These are phyloP conservation scores for Megalopta genalis DNA, from an alignment of 1,140 invertebrate genomes.

Conservation along the genomic window DNA sequence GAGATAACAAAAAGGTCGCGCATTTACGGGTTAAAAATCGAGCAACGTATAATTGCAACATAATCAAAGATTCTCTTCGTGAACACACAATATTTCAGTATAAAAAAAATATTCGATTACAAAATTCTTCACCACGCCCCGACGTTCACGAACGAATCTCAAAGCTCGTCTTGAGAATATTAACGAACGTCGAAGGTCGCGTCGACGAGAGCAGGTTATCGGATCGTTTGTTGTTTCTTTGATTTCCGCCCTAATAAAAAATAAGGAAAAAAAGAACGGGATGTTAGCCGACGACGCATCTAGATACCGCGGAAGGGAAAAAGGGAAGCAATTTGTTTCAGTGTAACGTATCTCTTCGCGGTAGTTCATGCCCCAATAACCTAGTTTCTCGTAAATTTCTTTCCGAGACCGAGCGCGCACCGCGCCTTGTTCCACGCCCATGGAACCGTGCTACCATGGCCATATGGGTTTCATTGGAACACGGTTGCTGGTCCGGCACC, in stretches of 20 bases:
- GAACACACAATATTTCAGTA: too few relatives aligned
- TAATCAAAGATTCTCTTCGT: too few relatives aligned
- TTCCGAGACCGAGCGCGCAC: background rate
- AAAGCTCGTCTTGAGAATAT: too few relatives aligned
- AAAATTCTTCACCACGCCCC: too few relatives aligned
- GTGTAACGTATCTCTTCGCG: conserved; percentile 27
- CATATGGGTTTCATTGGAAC: conserved; percentile 16
- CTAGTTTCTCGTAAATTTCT: conserved; percentile 47
- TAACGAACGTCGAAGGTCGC: background rate
- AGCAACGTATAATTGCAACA: too few relatives aligned
- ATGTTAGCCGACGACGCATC: conserved; percentile 18
- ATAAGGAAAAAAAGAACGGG: background rate
- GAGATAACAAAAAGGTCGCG: too few relatives aligned
- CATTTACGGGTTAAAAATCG: too few relatives aligned
- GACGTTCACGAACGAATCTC: too few relatives aligned
- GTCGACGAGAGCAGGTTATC: background rate
- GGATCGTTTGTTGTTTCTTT: conserved; percentile 5
- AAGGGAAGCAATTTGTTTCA: conserved; percentile 44
- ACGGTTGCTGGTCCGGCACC: background rate
- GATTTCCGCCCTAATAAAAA: background rate
- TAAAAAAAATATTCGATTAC: too few relatives aligned
- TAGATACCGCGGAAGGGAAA: conserved; percentile 17
- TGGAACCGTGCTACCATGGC: background rate
- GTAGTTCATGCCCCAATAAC: conserved; percentile 51
- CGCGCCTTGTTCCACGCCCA: background rate